Percentiles rank a stretch among this genome's conserved stretches.
Evolutionary conservation across 2,888 invertebrate species (phyloP).

Genomic region (Malthinus seriepunctatus): DNA sequence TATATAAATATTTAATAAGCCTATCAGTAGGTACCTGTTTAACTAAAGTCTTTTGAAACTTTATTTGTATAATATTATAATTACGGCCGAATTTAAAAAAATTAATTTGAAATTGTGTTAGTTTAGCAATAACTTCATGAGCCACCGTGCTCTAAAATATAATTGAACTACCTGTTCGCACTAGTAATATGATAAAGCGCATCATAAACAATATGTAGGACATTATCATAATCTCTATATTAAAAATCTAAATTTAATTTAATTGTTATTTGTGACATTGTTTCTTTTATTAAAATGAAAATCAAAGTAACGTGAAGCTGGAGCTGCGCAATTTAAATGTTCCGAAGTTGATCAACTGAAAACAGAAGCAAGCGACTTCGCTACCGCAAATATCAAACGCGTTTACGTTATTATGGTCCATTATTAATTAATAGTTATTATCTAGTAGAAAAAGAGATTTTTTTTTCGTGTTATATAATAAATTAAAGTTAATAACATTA

Average conservation of each 20-base stretch:
- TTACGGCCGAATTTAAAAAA: too few relatives aligned
- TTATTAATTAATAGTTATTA: slow-evolving; percentile 2
- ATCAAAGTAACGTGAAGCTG: slow-evolving; percentile 3
- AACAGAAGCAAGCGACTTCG: slow-evolving; percentile 15
- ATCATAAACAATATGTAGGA: too few relatives aligned
- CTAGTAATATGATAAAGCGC: too few relatives aligned
- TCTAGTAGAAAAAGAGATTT: not conserved
- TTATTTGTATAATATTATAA: too few relatives aligned
- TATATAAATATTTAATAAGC: too few relatives aligned
- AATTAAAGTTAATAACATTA: not conserved
- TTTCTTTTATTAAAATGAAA: not conserved
- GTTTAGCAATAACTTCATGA: too few relatives aligned
- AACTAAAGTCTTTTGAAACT: too few relatives aligned
- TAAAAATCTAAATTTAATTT: not conserved
- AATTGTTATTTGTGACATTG: not conserved
- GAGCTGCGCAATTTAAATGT: slow-evolving; percentile 22
- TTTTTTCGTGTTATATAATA: not conserved
- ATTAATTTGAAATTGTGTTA: too few relatives aligned
- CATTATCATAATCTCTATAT: not conserved
- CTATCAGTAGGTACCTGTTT: too few relatives aligned
- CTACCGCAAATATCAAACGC: not conserved
- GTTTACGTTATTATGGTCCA: slow-evolving; percentile 6
- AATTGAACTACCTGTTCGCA: too few relatives aligned
- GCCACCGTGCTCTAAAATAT: too few relatives aligned
- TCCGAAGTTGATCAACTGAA: slow-evolving; percentile 21